phyloP scores from a whole-genome alignment of 2,113 vertebrate genomes.

The Hippoglossus stenolepis region DNA sequence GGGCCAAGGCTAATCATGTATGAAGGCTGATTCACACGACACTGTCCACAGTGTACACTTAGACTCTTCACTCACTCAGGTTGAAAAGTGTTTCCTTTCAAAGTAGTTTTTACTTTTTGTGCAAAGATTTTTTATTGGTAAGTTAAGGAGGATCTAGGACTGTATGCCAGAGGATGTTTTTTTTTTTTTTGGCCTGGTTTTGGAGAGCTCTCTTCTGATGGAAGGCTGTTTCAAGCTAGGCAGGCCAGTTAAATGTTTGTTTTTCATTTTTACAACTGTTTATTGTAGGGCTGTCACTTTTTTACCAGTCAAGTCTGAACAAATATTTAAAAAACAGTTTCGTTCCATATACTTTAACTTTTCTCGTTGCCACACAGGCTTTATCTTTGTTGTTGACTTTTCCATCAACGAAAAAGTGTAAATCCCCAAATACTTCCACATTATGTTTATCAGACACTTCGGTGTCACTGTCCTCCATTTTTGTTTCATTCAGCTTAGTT shows the following conservation, averaged over 20 bases:
- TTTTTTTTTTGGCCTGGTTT: slow-evolving; percentile 25
- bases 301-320: not conserved
- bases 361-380: not conserved
- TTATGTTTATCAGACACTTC: not conserved
- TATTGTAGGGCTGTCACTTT: slow-evolving; percentile 9
- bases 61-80: slow-evolving; percentile 90
- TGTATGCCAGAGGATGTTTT: slow-evolving; percentile 20
- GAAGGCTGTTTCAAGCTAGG: slow-evolving; percentile 40
- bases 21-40: slow-evolving; percentile 65
- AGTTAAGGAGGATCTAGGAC: slow-evolving; percentile 67
- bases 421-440: not conserved
- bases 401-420: too few relatives aligned
- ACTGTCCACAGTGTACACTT: slow-evolving; percentile 76
- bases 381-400: not conserved
- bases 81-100: slow-evolving; percentile 86
- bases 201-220: slow-evolving; percentile 44
- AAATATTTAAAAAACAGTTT: not conserved
- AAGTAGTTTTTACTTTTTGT: slow-evolving; percentile 78
- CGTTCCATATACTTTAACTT: not conserved
- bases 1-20: slow-evolving; percentile 74
- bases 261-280: slow-evolving; percentile 44
- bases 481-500: not conserved
- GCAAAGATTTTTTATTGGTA: slow-evolving; percentile 77
- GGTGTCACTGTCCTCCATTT: not conserved
- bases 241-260: slow-evolving; percentile 49